Base-by-base conservation (phyloP, 2,113 vertebrate species). In the Planiliza haematocheilus region DNA sequence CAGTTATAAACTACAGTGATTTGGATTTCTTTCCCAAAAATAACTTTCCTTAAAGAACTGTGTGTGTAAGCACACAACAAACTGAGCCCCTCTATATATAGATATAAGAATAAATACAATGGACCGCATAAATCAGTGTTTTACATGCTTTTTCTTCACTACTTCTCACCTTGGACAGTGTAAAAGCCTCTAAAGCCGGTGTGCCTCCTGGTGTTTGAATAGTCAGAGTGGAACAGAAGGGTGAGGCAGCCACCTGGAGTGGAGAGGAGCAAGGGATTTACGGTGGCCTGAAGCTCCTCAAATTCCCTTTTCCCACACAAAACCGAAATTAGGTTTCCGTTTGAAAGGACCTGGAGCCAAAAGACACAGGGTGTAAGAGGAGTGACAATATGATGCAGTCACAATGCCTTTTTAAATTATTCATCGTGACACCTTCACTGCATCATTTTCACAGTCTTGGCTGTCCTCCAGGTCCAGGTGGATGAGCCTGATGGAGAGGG, bases 391-490 rank as follows among this genome's bases (percentile, higher is more conserved):
- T 17, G 4, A 34, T 9, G 34, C 13, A 41, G 17, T 30, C 9
- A 43, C 20, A 13, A 12, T 16, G 7, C 36, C 21, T 50, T 30
- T 5, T 10, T 2, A 30, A 16, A 20, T 4, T 8, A 17, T 36
- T 45, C 11, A 8, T 18, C 2, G 16, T 39, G 21, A n/a, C 34
- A 88, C 90, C 79, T 96, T 92, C 81, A 99, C 83, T 2, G 85
- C 93, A 71, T 99, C 97, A 1, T 97, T 96, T 21, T 93, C 90
- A 1, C 97, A 98, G 82, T 93, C 70, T 14, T 92, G 79, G 0
- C 96, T 97, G 7, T 93, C 91, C 68, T 99, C 97, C 4, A 99
- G 82, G 73, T 99, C 95, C 88, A 98, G 64, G 63, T 98, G 96
- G 10, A 93, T 93, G 86, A 99, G 94, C 52, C 91, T 93, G 75